phyloP scores from a whole-genome alignment of 1,140 invertebrate species.

The Plutomurus gul region DNA sequence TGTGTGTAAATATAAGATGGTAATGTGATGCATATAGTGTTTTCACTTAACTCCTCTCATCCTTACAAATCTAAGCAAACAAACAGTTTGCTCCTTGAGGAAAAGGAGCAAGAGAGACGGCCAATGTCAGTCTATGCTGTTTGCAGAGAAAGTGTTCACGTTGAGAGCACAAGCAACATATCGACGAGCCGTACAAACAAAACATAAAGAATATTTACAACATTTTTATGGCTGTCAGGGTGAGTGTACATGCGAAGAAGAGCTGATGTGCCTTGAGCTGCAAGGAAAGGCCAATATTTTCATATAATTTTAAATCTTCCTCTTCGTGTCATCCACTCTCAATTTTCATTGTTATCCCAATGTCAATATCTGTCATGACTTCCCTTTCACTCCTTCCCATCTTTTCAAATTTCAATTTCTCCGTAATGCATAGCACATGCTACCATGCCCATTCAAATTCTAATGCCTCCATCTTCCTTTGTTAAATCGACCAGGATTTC shows the following conservation, averaged over 20 bases:
- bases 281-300: not conserved
- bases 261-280: no score
- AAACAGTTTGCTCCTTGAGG: not conserved
- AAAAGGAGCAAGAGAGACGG: not conserved
- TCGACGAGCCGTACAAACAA: not conserved
- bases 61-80: not conserved
- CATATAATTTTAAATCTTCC: not conserved
- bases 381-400: not conserved
- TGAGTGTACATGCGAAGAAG: no score
- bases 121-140: not conserved
- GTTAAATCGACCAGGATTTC: not conserved
- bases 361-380: not conserved
- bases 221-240: not conserved
- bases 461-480: not conserved
- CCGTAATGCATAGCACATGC: not conserved
- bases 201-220: slow-evolving; percentile 24
- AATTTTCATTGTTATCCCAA: not conserved
- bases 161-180: no score
- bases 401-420: not conserved
- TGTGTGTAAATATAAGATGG: not conserved
- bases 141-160: not conserved
- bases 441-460: not conserved
- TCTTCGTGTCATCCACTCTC: not conserved
- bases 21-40: not conserved
- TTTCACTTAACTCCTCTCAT: not conserved